Conservation (phyloP, 1,140 invertebrate species). For the Drosophila sp. region DNA sequence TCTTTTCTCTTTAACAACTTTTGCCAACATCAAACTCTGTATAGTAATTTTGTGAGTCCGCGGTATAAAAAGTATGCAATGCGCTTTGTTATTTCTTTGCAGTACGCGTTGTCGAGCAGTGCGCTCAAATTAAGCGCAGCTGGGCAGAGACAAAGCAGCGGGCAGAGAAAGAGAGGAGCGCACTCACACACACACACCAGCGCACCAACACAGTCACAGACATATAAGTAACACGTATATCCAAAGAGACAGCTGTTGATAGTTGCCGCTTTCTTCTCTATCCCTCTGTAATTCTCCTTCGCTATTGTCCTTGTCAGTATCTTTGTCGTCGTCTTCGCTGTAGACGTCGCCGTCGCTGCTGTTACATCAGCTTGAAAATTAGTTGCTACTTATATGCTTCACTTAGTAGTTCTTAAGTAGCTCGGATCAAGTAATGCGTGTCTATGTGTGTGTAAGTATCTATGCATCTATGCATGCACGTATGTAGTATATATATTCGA, state of each 20-base stretch:
- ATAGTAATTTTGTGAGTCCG: background rate
- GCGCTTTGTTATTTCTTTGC: slow-evolving; percentile 67
- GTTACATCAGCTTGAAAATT: slow-evolving; percentile 81
- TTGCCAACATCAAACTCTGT: background rate
- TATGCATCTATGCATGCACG: slow-evolving; percentile 10
- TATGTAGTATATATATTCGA: too few relatives aligned
- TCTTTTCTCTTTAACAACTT: too few relatives aligned
- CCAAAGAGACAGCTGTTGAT: slow-evolving; percentile 49
- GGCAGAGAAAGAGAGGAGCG: slow-evolving; percentile 18
- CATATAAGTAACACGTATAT: background rate
- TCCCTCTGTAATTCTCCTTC: slow-evolving; percentile 10
- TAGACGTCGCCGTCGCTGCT: slow-evolving; percentile 51
- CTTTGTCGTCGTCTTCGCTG: background rate
- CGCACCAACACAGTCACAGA: slow-evolving; percentile 16
- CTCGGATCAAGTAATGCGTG: slow-evolving; percentile 70
- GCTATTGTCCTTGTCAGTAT: slow-evolving; percentile 27
- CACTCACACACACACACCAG: slow-evolving; percentile 18
- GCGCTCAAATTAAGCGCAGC: slow-evolving; percentile 76
- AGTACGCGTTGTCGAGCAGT: slow-evolving; percentile 69
- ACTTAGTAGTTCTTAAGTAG: slow-evolving; percentile 83
- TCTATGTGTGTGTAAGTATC: slow-evolving; percentile 37
- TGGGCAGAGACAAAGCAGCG: slow-evolving; percentile 22
- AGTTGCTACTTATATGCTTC: slow-evolving; percentile 82
- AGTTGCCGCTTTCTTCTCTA: slow-evolving; percentile 22
- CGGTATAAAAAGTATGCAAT: slow-evolving; percentile 54